Conservation (phyloP, 2,888 invertebrate genomes). For the Rotaria magnacalcarata region DNA sequence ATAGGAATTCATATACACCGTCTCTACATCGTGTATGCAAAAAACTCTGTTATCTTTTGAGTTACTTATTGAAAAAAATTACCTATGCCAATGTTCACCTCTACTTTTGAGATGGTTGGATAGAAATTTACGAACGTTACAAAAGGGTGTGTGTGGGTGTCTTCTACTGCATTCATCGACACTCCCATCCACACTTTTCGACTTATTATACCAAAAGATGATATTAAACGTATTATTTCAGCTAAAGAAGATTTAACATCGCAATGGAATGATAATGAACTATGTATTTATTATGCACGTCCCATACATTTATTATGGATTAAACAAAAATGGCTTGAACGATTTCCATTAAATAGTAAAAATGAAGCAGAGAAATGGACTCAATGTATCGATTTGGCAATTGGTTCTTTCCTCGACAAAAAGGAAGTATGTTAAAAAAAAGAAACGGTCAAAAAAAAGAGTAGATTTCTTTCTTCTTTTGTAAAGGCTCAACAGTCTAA, state of each 20-base stretch:
- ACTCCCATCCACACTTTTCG: not conserved
- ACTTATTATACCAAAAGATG: not conserved
- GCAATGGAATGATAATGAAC: not conserved
- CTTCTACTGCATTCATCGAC: no score
- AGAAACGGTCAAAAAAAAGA: not conserved
- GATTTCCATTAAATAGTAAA: not conserved
- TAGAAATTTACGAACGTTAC: no score
- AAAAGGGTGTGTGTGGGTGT: no score
- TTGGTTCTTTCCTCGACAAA: not conserved
- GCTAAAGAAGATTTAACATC: not conserved
- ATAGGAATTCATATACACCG: no score
- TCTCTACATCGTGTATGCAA: no score
- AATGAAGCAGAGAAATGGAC: not conserved
- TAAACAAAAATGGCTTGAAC: slow-evolving; percentile 14
- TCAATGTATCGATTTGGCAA: not conserved
- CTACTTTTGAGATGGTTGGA: no score
- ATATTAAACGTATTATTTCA: not conserved
- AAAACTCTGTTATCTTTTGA: no score
- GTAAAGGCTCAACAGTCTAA: not conserved
- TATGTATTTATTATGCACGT: not conserved
- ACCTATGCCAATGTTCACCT: no score
- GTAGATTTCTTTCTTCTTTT: not conserved
- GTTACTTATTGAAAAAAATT: no score
- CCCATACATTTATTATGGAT: not conserved
- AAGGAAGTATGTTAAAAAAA: not conserved